phyloP scores from a whole-genome alignment of 2,113 vertebrate genomes.

The Penelope pileata region DNA sequence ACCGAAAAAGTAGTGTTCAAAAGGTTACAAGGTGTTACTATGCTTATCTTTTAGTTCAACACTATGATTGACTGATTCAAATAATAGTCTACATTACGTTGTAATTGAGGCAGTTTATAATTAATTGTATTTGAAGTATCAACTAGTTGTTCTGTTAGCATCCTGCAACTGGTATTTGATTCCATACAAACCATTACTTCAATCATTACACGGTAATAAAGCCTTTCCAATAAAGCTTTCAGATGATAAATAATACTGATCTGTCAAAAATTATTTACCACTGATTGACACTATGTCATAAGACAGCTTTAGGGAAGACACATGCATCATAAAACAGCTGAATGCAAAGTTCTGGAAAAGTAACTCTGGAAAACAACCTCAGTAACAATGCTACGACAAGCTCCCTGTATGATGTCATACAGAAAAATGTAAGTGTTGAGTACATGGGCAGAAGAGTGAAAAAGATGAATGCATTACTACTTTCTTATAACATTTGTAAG shows the following conservation, averaged over 20 bases:
- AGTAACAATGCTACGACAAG: not conserved
- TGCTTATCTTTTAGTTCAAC: not conserved
- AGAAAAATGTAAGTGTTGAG: not conserved
- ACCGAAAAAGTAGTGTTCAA: not conserved
- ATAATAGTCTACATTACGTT: not conserved
- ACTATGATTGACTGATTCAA: not conserved
- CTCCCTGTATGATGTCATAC: not conserved
- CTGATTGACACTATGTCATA: not conserved
- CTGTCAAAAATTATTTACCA: not conserved
- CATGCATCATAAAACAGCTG: not conserved
- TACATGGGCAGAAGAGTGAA: not conserved
- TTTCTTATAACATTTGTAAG: not conserved
- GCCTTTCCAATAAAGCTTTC: not conserved
- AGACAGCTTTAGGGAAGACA: not conserved
- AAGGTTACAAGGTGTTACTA: not conserved
- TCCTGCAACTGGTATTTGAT: not conserved
- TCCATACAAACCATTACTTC: not conserved
- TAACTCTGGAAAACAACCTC: not conserved
- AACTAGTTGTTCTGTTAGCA: not conserved
- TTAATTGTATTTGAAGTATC: not conserved
- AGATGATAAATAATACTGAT: not conserved
- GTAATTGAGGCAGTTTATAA: not conserved
- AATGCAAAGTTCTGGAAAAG: not conserved
- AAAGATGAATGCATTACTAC: not conserved
- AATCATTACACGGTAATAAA: not conserved